Evolutionary conservation across 2,113 vertebrate species (phyloP).

Genomic region (Bubo blakistoni): DNA sequence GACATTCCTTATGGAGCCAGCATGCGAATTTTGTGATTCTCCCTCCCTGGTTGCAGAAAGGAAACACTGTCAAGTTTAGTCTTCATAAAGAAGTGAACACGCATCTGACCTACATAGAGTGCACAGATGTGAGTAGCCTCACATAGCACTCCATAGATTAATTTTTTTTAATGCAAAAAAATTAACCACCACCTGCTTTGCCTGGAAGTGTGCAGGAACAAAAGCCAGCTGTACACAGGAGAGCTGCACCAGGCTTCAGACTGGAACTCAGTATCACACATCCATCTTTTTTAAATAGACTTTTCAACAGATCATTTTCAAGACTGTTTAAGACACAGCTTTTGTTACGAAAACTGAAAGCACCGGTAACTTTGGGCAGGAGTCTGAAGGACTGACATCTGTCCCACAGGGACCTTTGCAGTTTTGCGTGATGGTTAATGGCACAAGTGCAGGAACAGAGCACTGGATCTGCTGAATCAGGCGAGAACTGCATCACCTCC

Average conservation of each 20-base stretch:
- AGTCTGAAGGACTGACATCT: not conserved
- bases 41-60: not conserved
- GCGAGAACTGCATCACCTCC: not conserved
- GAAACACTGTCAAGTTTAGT: conserved; percentile 41
- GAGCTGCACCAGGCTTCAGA: not conserved
- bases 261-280: fast-evolving
- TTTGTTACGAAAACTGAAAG: not conserved
- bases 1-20: not conserved
- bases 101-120: conserved; percentile 61
- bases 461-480: not conserved
- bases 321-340: not conserved
- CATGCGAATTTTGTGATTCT: not conserved
- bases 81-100: not conserved
- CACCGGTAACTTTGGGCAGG: not conserved
- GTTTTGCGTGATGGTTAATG: fast-evolving
- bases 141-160: not conserved
- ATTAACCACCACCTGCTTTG: not conserved
- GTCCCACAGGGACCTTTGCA: not conserved
- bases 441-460: not conserved
- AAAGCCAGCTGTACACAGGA: not conserved
- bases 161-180: not conserved
- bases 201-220: not conserved
- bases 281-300: not conserved
- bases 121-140: conserved; percentile 33
- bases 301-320: not conserved